Conservation (phyloP, 2,113 vertebrate genomes). For the Gymnorhina tibicen region DNA sequence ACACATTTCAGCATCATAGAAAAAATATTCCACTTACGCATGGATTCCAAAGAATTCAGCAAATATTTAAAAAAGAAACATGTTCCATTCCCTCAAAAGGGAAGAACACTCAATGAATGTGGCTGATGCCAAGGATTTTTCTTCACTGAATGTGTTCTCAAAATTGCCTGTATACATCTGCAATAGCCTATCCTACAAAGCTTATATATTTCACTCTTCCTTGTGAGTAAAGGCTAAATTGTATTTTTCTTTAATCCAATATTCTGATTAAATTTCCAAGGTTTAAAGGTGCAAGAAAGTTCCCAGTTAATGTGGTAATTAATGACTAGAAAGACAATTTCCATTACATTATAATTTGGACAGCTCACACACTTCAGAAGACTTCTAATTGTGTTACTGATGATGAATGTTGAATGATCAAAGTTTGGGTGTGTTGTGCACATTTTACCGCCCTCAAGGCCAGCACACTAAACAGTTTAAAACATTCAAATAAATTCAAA, state of each 20-base stretch:
- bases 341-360: not conserved
- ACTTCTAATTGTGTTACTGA: not conserved
- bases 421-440: not conserved
- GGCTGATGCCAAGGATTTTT: not conserved
- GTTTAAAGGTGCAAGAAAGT: not conserved
- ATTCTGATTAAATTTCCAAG: not conserved
- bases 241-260: not conserved
- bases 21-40: not conserved
- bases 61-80: not conserved
- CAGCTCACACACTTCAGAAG: not conserved
- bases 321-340: constrained; percentile 4
- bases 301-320: not conserved
- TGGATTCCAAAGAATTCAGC: not conserved
- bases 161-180: not conserved
- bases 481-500: not conserved
- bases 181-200: not conserved
- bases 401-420: not conserved
- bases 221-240: not conserved
- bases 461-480: not conserved
- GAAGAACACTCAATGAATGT: not conserved
- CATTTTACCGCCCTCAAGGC: not conserved
- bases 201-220: not conserved
- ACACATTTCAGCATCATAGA: not conserved
- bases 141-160: not conserved
- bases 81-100: not conserved